Conservation (phyloP, 1,140 invertebrate genomes). For the Drosophila saltans region DNA sequence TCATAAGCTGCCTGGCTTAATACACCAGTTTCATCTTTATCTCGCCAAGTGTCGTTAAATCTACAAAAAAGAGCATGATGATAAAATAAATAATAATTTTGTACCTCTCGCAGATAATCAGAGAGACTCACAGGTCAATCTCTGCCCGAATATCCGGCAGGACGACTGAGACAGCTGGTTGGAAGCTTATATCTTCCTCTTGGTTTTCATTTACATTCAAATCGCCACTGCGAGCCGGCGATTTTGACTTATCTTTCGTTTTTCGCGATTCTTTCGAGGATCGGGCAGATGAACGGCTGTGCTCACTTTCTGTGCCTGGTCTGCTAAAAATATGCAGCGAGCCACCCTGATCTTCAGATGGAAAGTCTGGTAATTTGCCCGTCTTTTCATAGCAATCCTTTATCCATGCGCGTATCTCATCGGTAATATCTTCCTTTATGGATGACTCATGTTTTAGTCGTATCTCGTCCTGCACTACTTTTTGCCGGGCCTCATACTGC, state of each 20-base stretch:
- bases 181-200: conserved; percentile 84
- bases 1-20: conserved; percentile 89
- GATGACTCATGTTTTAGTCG: conserved; percentile 86
- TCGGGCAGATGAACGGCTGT: conserved; percentile 89
- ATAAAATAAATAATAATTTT: too few relatives aligned
- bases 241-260: conserved; percentile 87
- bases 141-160: conserved; percentile 85
- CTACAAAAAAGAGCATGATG: conserved; percentile 54
- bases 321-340: conserved; percentile 92
- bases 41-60: conserved; percentile 91
- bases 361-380: conserved; percentile 95
- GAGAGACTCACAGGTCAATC: conserved; percentile 85
- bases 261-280: conserved; percentile 91
- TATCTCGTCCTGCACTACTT: conserved; percentile 86
- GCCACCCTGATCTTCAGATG: conserved; percentile 94
- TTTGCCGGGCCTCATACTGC: conserved; percentile 86
- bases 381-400: conserved; percentile 90
- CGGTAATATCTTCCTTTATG: conserved; percentile 92
- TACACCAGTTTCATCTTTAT: conserved; percentile 88
- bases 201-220: conserved; percentile 85
- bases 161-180: conserved; percentile 85
- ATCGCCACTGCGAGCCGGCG: conserved; percentile 84
- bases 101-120: too few relatives aligned
- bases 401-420: conserved; percentile 94
- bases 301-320: conserved; percentile 88